Base-by-base conservation (phyloP, 2,113 vertebrate species). In the Nymphicus hollandicus region DNA sequence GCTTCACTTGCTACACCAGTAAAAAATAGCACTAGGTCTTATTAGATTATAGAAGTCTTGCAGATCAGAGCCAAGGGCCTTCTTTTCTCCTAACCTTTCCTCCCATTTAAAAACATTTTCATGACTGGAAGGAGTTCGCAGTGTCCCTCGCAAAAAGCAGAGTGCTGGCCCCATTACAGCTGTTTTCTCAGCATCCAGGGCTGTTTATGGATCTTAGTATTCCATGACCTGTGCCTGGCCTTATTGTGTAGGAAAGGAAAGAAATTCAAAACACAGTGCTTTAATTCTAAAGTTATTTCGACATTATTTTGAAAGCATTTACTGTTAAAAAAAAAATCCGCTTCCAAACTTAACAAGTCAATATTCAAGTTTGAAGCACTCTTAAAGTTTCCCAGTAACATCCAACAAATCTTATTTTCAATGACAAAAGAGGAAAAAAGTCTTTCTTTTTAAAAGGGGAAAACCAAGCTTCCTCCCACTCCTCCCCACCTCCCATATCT, bases 121-220 rank as follows among this genome's bases (percentile, higher is more conserved):
- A 61, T 35, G 47, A 72, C 24, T 24, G 35, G 83, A 91, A 94
- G 19, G 70, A 95, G 81, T 89, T 79, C 43, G 89, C 81, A 93
- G 74, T 94, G 74, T 73, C 61, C 47, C 66, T 89, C 70, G 58
- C 64, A 86, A 88, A 91, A 88, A 76, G 77, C 52, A 50, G 44
- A 91, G 72, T 52, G 77, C 58, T 90, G 82, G 55, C 49, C 68
- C 88, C 41, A 72, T 78, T 66, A 79, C 17, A 37, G 50, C 50
- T 61, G 37, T 80, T 97, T 95, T 96, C 91, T 97, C 86, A 93
- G 91, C 41, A 93, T 87, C 68, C 47, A 77, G 49, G 47, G 47
- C 87, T 81, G 89, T 91, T 96, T 90, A 94, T 90, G 91, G 25
- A 97, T 81, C 68, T n/a, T 18, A 83, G 37, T 68, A 95, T 95